Evolutionary conservation across 2,113 vertebrate species (phyloP), one percentile per base, ranked within the genome.

Genomic region (Lutjanus erythropterus): DNA sequence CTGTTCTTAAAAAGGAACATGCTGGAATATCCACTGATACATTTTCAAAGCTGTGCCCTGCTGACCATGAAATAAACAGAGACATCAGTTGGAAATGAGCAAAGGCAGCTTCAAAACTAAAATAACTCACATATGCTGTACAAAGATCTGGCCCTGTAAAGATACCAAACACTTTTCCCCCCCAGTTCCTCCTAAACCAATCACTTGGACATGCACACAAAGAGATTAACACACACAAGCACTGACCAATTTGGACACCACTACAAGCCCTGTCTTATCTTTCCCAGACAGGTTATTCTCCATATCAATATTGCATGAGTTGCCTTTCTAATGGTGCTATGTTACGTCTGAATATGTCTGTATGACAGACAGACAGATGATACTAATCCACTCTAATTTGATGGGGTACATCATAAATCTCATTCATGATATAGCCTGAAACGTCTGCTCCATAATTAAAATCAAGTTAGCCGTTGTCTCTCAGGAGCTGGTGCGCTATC

Each of bases 231-330:
- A 41, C 21, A 66, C 39, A 67, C 41, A 35, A 10, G 60, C 23
- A 56, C 35, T 44, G 50, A 71, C 67, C 37, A 65, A 73, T 61
- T 61, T 62, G 73, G 52, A 81, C 60, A 50, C 31, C 33, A 18
- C 46, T 77, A 59, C 67, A 49, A 80, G 78, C 49, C 25, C 47
- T 10, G 68, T 60, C 78, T 87, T 88, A 89, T 86, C 83, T 83
- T 56, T 46, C 19, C 39, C 68, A 75, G 79, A 79, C 80, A 81
- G 81, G 72, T 83, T 75, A 75, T 85, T 80, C 46, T 78, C 73
- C 31, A 39, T 71, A 75, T 86, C 76, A 89, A 86, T 86, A 77
- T 58, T 75, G 64, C 68, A 86, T 68, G 80, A 85, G 74, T 9
- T 56, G 71, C 25, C 69, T 71, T 62, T 65, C 53, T 78, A 81